Evolutionary conservation across 2,113 vertebrate species (phyloP), one percentile per base, ranked within the genome.

Genomic region (Arenaria interpres): DNA sequence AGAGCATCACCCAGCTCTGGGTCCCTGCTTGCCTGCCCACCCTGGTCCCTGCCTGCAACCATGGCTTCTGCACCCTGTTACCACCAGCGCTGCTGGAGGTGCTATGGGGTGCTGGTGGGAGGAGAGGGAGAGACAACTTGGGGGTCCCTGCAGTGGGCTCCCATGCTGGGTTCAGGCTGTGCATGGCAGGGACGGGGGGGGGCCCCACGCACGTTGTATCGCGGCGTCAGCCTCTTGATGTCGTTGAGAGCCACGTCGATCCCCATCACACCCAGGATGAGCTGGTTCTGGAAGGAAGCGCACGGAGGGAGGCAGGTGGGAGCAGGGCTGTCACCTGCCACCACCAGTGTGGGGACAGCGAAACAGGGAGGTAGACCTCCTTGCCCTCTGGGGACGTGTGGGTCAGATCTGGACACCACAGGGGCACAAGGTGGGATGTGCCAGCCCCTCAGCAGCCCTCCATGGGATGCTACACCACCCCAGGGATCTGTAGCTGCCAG

Each of bases 191-290:
- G 71, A 30, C 0, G 4, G 45, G 84, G 67, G 54, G 54, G n/a
- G 28, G 2, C 74, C 53, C 67, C 72, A 97, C 99, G 96, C 96
- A 99, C 99, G 10, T 99, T 99, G 97, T 99, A 99, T 46, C 99
- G 99, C 1, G 99, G 99, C 0, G 99, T 99, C 98, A 99, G 98
- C 95, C 96, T 99, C 97, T 99, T 99, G 97, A 99, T 99, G 97
- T 99, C 99, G 13, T 98, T 99, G 89, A 99, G 98, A 53, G 99
- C 99, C 68, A 99, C 98, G 7, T 99, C 99, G 3, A 99, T 99
- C 59, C 99, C 99, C 99, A 99, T 99, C 91, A 99, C 99, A 0
- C 99, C 99, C 30, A 99, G 98, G 96, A 99, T 99, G 81, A 99
- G 98, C 98, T 99, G 99, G 97, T 99, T 99, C 99, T 99, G 97